These are phyloP conservation scores for Gnathochromis pfefferi DNA, from an alignment of 2,113 vertebrate species.

Conservation along the genomic window DNA sequence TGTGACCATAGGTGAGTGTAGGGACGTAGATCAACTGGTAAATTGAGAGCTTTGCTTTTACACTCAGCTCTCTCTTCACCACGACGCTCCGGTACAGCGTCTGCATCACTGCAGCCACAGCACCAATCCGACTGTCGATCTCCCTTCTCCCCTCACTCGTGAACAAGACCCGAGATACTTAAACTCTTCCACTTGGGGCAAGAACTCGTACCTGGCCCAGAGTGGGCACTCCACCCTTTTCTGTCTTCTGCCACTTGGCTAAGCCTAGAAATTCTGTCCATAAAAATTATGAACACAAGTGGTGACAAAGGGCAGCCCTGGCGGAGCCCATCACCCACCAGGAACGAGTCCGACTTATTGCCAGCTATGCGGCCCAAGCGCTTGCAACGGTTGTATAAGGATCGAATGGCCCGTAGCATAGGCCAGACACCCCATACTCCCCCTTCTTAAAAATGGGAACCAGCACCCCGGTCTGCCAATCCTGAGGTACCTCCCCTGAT, in stretches of 20 bases:
- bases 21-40: not conserved
- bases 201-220: fast-evolving
- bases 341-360: fast-evolving
- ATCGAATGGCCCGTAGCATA: fast-evolving
- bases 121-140: fast-evolving
- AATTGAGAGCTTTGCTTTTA: not conserved
- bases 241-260: not conserved
- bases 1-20: fast-evolving
- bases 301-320: not conserved
- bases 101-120: not conserved
- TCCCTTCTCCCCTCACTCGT: not conserved
- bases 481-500: not conserved
- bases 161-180: not conserved
- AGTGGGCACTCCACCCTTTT: not conserved
- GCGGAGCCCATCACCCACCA: not conserved
- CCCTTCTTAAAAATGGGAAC: not conserved
- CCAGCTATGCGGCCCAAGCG: fast-evolving
- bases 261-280: not conserved
- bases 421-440: not conserved
- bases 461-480: not conserved
- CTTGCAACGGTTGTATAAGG: not conserved
- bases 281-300: not conserved
- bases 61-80: not conserved
- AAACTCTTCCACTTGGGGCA: not conserved
- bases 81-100: fast-evolving